These are phyloP conservation scores for Lepus townsendii DNA, from an alignment of 2,797 vertebrate species.

Conservation along the genomic window DNA sequence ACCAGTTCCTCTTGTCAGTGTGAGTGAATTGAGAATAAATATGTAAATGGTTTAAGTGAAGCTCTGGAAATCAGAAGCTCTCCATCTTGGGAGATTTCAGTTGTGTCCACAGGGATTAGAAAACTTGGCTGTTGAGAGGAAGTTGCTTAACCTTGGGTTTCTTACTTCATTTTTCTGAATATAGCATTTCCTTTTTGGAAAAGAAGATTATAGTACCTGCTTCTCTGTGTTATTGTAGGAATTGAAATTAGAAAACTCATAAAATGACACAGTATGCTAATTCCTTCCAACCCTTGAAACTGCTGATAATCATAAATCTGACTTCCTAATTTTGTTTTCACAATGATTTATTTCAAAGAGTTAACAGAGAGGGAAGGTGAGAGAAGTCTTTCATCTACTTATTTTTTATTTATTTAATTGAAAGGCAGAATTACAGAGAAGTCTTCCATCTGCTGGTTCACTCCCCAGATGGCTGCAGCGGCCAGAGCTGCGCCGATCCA, in stretches of 20 bases:
- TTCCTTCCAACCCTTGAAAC: background rate
- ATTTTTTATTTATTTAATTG: no score
- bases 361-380: no score
- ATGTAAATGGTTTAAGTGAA: background rate
- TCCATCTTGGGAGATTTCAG: background rate
- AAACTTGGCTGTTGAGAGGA: background rate
- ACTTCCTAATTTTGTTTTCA: no score
- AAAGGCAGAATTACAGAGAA: no score
- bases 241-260: background rate
- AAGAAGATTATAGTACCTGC: background rate
- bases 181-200: slow-evolving; percentile 40
- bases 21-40: slow-evolving; percentile 45
- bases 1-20: background rate
- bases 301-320: slow-evolving; percentile 34
- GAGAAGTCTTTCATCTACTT: no score
- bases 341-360: no score
- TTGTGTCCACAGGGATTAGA: background rate
- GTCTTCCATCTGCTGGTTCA: no score
- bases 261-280: background rate
- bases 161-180: background rate
- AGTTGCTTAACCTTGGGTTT: background rate
- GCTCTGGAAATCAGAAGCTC: background rate
- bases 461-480: no score
- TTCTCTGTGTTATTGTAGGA: slow-evolving; percentile 15
- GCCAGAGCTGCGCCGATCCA: no score